Percentiles rank a stretch among this genome's conserved stretches.
phyloP scores from a whole-genome alignment of 2,888 invertebrate genomes.

The Xanthorhoe spadicearia region DNA sequence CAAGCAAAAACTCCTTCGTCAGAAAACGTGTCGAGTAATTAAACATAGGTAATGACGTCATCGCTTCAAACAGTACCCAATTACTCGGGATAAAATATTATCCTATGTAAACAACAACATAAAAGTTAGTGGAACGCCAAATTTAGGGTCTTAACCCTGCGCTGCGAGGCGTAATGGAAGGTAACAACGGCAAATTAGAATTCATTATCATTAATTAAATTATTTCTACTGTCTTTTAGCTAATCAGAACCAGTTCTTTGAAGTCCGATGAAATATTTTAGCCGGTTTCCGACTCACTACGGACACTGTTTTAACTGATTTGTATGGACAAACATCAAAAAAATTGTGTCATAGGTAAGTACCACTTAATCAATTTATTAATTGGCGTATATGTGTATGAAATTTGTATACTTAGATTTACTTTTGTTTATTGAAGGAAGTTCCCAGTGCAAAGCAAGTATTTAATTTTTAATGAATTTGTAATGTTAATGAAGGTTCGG shows the following conservation, averaged over 20 bases:
- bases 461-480: slow-evolving; percentile 1
- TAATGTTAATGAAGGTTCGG: neutral
- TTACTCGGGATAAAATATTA: slow-evolving; percentile 38
- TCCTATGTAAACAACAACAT: slow-evolving; percentile 56
- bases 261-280: no score
- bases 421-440: neutral
- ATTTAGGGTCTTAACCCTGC: slow-evolving; percentile 45
- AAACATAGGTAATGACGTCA: slow-evolving; percentile 27
- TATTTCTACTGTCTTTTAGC: slow-evolving; percentile 5
- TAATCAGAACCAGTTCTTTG: no score
- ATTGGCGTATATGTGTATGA: neutral
- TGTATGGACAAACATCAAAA: no score
- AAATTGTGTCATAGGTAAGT: no score
- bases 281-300: no score
- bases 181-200: slow-evolving; percentile 16
- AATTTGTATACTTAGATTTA: neutral
- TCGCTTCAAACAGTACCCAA: slow-evolving; percentile 32
- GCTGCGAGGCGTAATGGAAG: slow-evolving; percentile 28
- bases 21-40: neutral
- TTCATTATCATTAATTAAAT: slow-evolving; percentile 14
- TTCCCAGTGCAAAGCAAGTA: neutral
- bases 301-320: no score
- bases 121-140: slow-evolving; percentile 49
- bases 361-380: no score
- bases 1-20: neutral